Conservation (phyloP, 2,797 vertebrate genomes). For the Anableps anableps region DNA sequence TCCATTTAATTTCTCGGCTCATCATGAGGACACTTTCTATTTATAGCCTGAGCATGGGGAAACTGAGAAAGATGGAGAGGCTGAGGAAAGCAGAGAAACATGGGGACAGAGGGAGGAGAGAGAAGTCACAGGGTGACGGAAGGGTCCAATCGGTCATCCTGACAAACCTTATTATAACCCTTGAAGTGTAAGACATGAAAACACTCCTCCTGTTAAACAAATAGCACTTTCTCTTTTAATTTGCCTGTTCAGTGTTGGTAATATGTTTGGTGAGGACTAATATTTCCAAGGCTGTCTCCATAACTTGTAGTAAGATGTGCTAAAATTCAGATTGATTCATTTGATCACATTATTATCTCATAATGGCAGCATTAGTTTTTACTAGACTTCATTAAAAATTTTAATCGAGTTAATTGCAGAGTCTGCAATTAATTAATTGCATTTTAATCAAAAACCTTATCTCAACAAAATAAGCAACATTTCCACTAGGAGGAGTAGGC, state of each 20-base stretch:
- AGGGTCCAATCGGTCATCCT: conserved; percentile 72
- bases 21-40: conserved; percentile 77
- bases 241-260: conserved; percentile 30
- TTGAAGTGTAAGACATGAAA: conserved; percentile 33
- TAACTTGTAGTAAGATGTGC: not conserved
- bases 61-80: conserved; percentile 37
- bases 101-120: conserved; percentile 16
- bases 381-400: no score
- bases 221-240: conserved; percentile 39
- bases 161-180: conserved; percentile 72
- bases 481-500: no score
- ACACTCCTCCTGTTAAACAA: conserved; percentile 50
- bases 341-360: not conserved
- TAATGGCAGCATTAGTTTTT: not conserved
- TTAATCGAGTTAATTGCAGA: no score
- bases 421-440: no score
- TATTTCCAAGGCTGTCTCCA: conserved; percentile 2
- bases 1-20: conserved; percentile 77
- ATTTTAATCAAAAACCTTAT: no score
- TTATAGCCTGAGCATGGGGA: conserved; percentile 62
- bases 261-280: conserved; percentile 18
- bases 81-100: conserved; percentile 8
- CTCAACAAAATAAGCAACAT: no score
- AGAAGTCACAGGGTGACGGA: conserved; percentile 50
- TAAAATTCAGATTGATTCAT: not conserved